phyloP scores from a whole-genome alignment of 2,888 invertebrate species.

The Spilarctia lutea region DNA sequence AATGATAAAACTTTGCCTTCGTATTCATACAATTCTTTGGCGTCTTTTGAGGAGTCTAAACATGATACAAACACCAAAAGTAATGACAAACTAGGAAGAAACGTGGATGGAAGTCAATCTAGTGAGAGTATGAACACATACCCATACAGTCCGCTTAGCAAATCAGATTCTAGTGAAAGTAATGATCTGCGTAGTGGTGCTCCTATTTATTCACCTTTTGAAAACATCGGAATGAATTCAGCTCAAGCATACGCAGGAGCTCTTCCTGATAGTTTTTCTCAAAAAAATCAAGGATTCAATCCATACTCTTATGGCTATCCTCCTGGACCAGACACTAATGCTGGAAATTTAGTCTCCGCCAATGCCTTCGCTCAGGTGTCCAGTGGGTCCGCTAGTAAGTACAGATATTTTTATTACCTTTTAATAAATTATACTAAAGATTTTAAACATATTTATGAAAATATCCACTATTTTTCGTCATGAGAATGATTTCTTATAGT shows the following conservation, averaged over 20 bases:
- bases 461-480: not conserved
- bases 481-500: not conserved
- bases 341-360: not conserved
- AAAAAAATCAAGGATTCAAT: conserved; percentile 19
- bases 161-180: conserved; percentile 1
- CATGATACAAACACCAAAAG: not conserved
- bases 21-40: not conserved
- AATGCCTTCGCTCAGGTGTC: conserved; percentile 10
- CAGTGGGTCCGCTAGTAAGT: conserved; percentile 12
- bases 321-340: not conserved
- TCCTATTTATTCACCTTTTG: conserved; percentile 15
- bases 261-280: conserved; percentile 16
- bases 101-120: conserved; percentile 11
- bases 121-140: conserved; percentile 14
- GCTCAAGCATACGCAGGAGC: conserved; percentile 23
- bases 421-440: not conserved
- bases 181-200: conserved; percentile 16
- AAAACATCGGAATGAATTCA: conserved; percentile 19
- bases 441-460: not conserved
- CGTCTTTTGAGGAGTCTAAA: conserved; percentile 1
- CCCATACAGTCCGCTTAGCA: conserved; percentile 2
- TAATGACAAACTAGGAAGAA: conserved; percentile 1
- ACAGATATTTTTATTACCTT: not conserved
- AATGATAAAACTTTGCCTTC: not conserved
- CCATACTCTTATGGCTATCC: conserved; percentile 19